Base-by-base conservation (phyloP, 2,113 vertebrate genomes). In the Hipposideros armiger region DNA sequence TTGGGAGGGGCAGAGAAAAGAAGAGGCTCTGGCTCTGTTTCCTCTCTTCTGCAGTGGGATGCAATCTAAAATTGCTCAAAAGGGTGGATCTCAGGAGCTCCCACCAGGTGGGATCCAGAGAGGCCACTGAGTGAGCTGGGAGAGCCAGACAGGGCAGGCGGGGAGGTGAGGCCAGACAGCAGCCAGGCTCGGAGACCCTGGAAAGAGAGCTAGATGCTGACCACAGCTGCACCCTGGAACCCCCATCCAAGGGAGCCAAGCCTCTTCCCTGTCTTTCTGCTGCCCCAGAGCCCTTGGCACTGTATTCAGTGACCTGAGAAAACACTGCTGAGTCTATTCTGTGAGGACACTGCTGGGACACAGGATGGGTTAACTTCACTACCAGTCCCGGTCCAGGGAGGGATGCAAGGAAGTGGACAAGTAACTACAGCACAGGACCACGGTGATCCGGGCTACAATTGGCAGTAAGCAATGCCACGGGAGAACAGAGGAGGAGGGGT, bases 161-260 rank as follows among this genome's bases (percentile, higher is more conserved):
- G 66, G 2, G 17, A 72, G 67, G 20, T 7, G 9, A 36, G 32
- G n/a, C n/a, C 72, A 28, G 4, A 36, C 32, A 11, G 30, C 28
- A 58, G 6, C 0, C 1, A 56, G 86, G 16, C 2, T 52, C 3
- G 3, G 36, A 26, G 14, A 8, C 19, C 62, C 19, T 24, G 16
- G 74, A 42, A 89, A 47, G 7, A 19, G 42, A 40, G 24, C n/a
- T 3, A 66, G n/a, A 30, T 3, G 13, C 17, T 1, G 3, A 30
- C 58, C 20, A 2, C 2, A 2, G 26, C 28, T 32, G 19, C 0
- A 3, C 62, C 5, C 2, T n/a, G 5, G 5, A 14, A 14, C n/a
- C 42, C 50, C 36, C 50, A 2, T 28, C 64, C 28, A 19, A 26
- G 28, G 89, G 28, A 69, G 13, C 62, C n/a, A 45, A 28, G 89